Percentiles rank a stretch among this genome's conserved stretches.
These are phyloP conservation scores for Macquaria ambigua DNA, from an alignment of 2,113 vertebrate species.

Conservation along the genomic window DNA sequence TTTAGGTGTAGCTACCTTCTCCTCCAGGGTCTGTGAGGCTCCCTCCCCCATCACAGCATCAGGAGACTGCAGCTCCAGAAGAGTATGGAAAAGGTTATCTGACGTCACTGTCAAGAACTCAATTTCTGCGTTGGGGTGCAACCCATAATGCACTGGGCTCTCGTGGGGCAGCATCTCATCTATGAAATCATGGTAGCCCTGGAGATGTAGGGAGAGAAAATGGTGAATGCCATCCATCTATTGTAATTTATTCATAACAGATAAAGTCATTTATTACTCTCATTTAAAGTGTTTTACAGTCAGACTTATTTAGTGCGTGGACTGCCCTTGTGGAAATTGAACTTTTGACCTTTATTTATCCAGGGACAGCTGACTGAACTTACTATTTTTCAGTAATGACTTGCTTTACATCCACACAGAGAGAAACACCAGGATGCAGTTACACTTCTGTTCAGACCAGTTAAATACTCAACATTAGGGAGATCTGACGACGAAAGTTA, in stretches of 20 bases:
- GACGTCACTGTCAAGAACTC: slow-evolving; percentile 86
- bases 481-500: neutral
- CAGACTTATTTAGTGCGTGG: neutral
- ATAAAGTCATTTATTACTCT: neutral
- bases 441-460: neutral
- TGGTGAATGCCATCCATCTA: neutral
- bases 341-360: neutral
- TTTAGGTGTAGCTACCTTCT: slow-evolving; percentile 81
- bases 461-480: neutral
- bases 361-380: neutral
- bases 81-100: slow-evolving; percentile 85
- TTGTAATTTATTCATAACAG: neutral
- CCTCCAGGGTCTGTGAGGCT: slow-evolving; percentile 84
- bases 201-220: slow-evolving; percentile 14
- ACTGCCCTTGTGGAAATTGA: neutral
- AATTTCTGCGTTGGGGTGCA: slow-evolving; percentile 85
- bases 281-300: neutral
- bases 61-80: slow-evolving; percentile 89
- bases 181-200: slow-evolving; percentile 85
- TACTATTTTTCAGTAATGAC: neutral
- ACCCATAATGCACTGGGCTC: slow-evolving; percentile 82
- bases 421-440: neutral
- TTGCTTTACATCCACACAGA: neutral
- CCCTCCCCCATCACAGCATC: slow-evolving; percentile 82
- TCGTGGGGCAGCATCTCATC: slow-evolving; percentile 85